phyloP scores from a whole-genome alignment of 1,140 invertebrate genomes.

The Sarcophaga peregrina region DNA sequence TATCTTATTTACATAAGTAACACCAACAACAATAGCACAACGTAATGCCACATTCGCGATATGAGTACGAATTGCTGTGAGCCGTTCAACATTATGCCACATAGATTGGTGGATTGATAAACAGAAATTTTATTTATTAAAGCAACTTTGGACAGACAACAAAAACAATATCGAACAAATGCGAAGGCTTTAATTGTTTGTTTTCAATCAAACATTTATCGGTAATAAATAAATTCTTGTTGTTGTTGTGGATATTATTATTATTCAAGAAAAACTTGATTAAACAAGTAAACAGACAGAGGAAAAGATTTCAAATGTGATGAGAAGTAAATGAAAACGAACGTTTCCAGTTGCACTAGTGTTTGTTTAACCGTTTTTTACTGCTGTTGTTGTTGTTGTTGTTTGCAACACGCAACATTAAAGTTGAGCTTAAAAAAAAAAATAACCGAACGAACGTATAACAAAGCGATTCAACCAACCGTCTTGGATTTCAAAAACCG shows the following conservation, averaged over 20 bases:
- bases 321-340: neutral
- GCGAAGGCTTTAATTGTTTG: neutral
- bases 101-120: neutral
- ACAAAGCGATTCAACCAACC: neutral
- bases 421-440: neutral
- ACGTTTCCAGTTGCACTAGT: conserved; percentile 15
- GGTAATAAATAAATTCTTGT: neutral
- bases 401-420: neutral
- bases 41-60: neutral
- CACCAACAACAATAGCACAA: neutral
- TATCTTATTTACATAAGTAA: neutral
- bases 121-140: neutral
- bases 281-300: neutral
- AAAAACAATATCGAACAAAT: neutral
- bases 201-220: no score
- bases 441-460: no score
- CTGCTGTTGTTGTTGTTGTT: neutral
- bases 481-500: conserved; percentile 10
- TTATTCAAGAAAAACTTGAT: conserved; percentile 2
- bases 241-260: conserved; percentile 1
- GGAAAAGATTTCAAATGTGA: neutral
- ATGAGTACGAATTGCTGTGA: neutral
- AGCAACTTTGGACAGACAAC: neutral
- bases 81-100: neutral
- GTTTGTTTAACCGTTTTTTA: neutral